Evolutionary conservation across 1,140 invertebrate genomes (phyloP).

Genomic region (Sinonovacula constricta): DNA sequence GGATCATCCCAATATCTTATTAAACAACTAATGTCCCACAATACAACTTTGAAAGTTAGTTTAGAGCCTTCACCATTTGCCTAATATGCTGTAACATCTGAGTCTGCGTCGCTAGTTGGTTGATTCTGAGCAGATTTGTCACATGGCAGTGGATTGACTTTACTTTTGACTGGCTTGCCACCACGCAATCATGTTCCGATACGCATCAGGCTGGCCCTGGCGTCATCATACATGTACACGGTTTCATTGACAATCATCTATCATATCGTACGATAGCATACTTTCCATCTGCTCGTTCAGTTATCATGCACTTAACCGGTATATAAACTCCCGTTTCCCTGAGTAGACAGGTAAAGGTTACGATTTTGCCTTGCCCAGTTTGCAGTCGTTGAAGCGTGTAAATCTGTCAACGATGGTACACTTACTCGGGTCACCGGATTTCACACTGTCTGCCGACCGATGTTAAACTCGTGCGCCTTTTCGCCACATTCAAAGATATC

Average conservation of each 20-base stretch:
- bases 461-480: not conserved
- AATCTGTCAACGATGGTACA: constrained; percentile 3
- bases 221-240: constrained; percentile 5
- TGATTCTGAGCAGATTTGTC: not conserved
- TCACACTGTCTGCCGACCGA: constrained; percentile 7
- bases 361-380: constrained; percentile 3
- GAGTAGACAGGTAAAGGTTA: not conserved
- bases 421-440: not conserved
- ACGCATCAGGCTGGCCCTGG: not conserved
- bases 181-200: not conserved
- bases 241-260: not conserved
- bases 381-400: constrained; percentile 2
- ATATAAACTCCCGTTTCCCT: too few relatives aligned
- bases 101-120: not conserved
- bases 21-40: too few relatives aligned
- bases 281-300: too few relatives aligned
- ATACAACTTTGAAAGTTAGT: too few relatives aligned
- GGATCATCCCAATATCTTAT: too few relatives aligned
- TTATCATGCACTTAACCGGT: too few relatives aligned
- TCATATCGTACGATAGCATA: constrained; percentile 10
- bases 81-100: constrained; percentile 1
- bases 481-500: not conserved
- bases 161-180: not conserved
- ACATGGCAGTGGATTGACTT: not conserved
- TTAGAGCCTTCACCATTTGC: not conserved